Base-by-base conservation (phyloP, 2,888 invertebrate species). In the Andrena hattorfiana region DNA sequence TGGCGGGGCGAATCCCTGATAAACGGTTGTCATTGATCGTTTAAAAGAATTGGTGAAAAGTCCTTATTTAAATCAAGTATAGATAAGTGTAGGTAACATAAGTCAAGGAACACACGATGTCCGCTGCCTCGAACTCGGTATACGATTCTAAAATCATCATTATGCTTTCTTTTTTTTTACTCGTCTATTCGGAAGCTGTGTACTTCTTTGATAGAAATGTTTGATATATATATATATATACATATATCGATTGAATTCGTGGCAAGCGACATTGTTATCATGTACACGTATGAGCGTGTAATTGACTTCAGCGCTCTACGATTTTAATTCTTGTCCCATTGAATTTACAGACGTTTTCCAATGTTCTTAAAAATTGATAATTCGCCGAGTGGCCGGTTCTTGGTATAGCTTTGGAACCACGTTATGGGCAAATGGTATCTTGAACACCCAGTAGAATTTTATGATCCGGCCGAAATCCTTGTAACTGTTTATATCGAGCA, bases 1-100 rank as follows among this genome's bases (percentile, higher is more conserved):
- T 60, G 93, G 95, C 71, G 94, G 95, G 70, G 94, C 96, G 85
- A 96, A 96, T 94, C 96, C 96, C 94, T 97, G 96, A 97, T 94
- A 92, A 90, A 90, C 73, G 84, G 71, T 83, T 70, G 81, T 79
- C 63, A 74, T 63, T 79, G 76, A 85, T 51, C 76, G 78, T 67
- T 75, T 87, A 71, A 87, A 75, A 16, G 85, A 89, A 85, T 84
- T 88, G 82, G 86, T 42, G 80, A 77, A 84, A 78, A 76, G 80
- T 79, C 68, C 84, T 89, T 88, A 90, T 90, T 86, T 85, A 91
- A 89, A 89, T 89, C 77, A 78, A 89, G 79, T 86, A 86, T 86
- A 81, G 72, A 87, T 85, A 89, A 89, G 84, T 79, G 81, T 89
- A 87, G 84, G 54, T 86, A 86, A 87, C 70, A 85, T 77, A 87